Evolutionary conservation across 2,797 vertebrate species (phyloP).

Genomic region (Synanceia verrucosa): DNA sequence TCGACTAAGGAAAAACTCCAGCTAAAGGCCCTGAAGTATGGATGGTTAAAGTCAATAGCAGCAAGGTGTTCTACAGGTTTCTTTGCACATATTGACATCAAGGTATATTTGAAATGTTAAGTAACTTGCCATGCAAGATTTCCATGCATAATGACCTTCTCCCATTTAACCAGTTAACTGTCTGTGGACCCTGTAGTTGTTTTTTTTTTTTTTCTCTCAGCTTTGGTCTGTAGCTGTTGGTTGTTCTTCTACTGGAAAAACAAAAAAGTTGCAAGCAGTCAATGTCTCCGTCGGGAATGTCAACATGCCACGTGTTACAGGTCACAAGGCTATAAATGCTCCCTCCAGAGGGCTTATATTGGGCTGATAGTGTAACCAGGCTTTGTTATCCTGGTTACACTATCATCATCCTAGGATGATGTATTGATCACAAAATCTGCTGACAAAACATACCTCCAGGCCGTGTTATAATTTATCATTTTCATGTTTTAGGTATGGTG

Average conservation of each 20-base stretch:
- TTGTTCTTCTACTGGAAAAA: not conserved
- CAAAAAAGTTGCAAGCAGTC: fast-evolving
- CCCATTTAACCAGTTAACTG: not conserved
- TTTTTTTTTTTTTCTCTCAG: not conserved
- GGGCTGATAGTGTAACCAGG: not conserved
- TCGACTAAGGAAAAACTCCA: too few relatives aligned
- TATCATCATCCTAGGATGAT: too few relatives aligned
- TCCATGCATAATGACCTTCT: not conserved
- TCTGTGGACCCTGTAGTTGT: not conserved
- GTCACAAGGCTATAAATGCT: not conserved
- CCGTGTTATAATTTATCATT: not conserved
- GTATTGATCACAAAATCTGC: constrained; percentile 24
- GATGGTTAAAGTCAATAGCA: constrained; percentile 50
- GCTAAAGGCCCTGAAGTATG: not conserved
- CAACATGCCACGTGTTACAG: not conserved
- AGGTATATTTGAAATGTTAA: constrained; percentile 39
- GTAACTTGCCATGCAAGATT: constrained; percentile 7
- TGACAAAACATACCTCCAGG: not conserved
- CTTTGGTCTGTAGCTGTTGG: not conserved
- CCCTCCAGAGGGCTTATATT: not conserved
- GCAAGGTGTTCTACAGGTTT: constrained; percentile 48
- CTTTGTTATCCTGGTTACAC: not conserved
- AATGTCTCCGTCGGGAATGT: not conserved
- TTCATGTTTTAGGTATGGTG: not conserved
- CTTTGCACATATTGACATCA: constrained; percentile 41